Evolutionary conservation across 2,113 vertebrate genomes (phyloP), one percentile per base, ranked within the genome.

Genomic region (Desmodus rotundus): DNA sequence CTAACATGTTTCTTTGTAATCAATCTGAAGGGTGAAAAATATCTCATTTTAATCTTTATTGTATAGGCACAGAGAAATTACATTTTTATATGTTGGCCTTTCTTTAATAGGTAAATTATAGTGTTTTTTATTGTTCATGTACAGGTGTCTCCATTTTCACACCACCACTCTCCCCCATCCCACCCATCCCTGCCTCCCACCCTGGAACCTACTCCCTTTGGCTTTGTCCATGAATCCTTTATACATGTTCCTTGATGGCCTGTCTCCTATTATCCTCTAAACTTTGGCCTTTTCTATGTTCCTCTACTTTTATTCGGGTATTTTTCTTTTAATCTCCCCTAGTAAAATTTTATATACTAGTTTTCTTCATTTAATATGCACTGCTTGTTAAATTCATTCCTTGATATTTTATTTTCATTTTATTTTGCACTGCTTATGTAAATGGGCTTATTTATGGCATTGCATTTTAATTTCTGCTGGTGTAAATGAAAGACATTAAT

Each of bases 401-500:
- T 84, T 76, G 15, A 11, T 82, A 61, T 89, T 92, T 89, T 89
- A 20, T 87, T 89, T 56, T 52, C 68, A 73, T 94, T 61, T 82
- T 85, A 54, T 65, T 84, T 96, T 78, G 26, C 43, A 87, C 58
- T 93, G 38, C 50, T 93, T 92, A 72, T 36, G 19, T 36, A 76
- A 97, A 87, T 92, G 33, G 36, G 2, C 5, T 58, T 85, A 22
- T 88, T 56, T 36, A 22, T 56, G 54, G 20, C n/a, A 72, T 85
- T 96, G 58, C 7, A 56, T 88, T 85, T 85, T 58, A 80, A 54
- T 45, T 91, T 68, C 43, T 45, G 3, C 58, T 95, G 6, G 11
- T 78, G 78, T 83, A 89, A 97, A 92, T 73, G 26, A 63, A 93
- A 94, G 22, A 77, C 85, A 72, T 81, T 92, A 58, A 80, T 82